phyloP scores from a whole-genome alignment of 1,140 invertebrate species.

The Drosophila subobscura region DNA sequence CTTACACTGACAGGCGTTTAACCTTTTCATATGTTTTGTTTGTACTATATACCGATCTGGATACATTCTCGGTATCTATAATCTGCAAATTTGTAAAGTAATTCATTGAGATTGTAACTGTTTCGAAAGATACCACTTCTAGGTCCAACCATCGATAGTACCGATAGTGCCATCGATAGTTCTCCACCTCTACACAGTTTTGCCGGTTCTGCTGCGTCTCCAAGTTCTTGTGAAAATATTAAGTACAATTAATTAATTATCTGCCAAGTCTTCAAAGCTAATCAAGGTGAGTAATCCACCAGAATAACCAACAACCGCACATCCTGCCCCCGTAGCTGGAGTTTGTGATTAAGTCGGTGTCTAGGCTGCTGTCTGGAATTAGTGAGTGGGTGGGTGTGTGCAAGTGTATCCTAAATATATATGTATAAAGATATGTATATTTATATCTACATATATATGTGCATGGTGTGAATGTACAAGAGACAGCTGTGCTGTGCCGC shows the following conservation, averaged over 20 bases:
- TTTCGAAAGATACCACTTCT: too few relatives aligned
- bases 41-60: too few relatives aligned
- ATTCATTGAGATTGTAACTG: too few relatives aligned
- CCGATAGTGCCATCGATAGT: too few relatives aligned
- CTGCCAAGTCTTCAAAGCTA: slow-evolving; percentile 11
- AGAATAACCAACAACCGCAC: too few relatives aligned
- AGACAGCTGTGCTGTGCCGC: slow-evolving; percentile 65
- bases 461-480: slow-evolving; percentile 30
- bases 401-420: slow-evolving; percentile 21
- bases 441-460: slow-evolving; percentile 3
- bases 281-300: slow-evolving; percentile 22
- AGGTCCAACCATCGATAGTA: too few relatives aligned
- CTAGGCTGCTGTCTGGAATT: slow-evolving; percentile 40
- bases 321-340: too few relatives aligned
- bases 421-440: background rate
- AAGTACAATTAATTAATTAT: slow-evolving; percentile 10
- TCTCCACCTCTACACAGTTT: background rate
- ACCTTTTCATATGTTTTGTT: too few relatives aligned
- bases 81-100: too few relatives aligned
- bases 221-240: slow-evolving; percentile 14
- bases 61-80: too few relatives aligned
- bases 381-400: slow-evolving; percentile 17
- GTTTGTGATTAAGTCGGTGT: too few relatives aligned
- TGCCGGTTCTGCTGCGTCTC: slow-evolving; percentile 21
- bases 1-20: too few relatives aligned